Evolutionary conservation across 2,797 vertebrate species (phyloP).

Genomic region (Acestrorhynchus altus): DNA sequence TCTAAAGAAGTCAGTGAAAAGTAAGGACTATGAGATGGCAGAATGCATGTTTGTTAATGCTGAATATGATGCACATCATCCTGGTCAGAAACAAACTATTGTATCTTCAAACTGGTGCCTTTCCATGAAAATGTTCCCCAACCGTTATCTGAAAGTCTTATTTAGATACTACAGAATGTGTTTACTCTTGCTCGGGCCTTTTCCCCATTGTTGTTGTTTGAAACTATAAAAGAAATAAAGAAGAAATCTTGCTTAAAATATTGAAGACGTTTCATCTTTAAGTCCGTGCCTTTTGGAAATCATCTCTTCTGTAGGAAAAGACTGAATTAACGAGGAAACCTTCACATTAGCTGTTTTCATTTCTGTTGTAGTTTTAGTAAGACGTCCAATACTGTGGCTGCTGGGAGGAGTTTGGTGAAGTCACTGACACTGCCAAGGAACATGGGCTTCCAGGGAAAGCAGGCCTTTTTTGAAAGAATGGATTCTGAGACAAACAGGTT

Average conservation of each 20-base stretch:
- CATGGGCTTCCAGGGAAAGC: conserved; percentile 82
- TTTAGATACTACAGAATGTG: no score
- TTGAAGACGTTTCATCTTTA: no score
- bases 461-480: conserved; percentile 86
- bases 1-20: conserved; percentile 19
- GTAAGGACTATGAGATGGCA: not conserved
- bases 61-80: not conserved
- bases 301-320: not conserved
- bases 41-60: not conserved
- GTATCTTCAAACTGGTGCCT: not conserved
- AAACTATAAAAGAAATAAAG: no score
- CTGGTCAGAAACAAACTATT: not conserved
- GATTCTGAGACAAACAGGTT: conserved; percentile 70
- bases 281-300: no score
- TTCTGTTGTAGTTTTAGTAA: conserved; percentile 36
- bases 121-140: no score
- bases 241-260: no score
- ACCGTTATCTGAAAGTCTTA: no score
- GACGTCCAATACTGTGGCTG: conserved; percentile 65
- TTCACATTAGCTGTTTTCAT: not conserved
- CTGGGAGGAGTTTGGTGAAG: conserved; percentile 79
- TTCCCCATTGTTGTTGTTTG: no score
- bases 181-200: no score
- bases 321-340: not conserved
- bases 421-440: conserved; percentile 85